A percentile compares a stretch with the other conserved stretches of the same genome.
phyloP scores from a whole-genome alignment of 2,113 vertebrate genomes.

The Hymenochirus boettgeri region DNA sequence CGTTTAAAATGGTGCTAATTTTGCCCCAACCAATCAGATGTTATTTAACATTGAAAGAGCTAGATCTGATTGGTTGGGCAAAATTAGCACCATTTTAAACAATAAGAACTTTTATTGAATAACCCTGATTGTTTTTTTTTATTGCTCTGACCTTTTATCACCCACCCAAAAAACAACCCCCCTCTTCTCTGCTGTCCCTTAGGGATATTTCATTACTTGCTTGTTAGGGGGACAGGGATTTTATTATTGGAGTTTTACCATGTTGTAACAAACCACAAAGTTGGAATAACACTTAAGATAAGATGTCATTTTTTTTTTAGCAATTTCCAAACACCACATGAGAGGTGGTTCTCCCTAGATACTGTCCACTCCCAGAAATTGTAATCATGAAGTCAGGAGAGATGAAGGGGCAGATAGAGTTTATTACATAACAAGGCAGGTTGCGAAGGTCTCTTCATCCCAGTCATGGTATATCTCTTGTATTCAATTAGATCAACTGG shows the following conservation, averaged over 20 bases:
- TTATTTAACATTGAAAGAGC: no score
- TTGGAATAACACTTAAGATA: background rate
- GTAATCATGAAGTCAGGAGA: background rate
- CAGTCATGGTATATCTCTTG: no score
- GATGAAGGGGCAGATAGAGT: background rate
- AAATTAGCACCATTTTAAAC: no score
- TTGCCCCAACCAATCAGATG: no score
- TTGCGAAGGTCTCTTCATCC: no score
- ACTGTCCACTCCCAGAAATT: background rate
- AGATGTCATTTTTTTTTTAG: background rate
- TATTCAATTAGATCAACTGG: no score
- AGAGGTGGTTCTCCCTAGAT: background rate
- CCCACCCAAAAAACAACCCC: background rate
- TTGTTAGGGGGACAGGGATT: background rate
- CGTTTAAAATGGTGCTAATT: no score
- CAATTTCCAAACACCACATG: background rate
- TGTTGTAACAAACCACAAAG: slow-evolving; percentile 6
- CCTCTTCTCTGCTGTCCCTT: background rate
- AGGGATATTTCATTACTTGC: background rate
- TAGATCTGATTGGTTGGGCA: no score
- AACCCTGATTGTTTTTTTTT: slow-evolving; percentile 17
- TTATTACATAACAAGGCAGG: background rate
- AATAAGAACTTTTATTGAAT: no score
- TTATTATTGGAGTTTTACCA: background rate
- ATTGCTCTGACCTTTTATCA: slow-evolving; percentile 24